Percentiles rank a stretch among this genome's conserved stretches.
phyloP scores from a whole-genome alignment of 2,888 invertebrate genomes.

The Punctoribates punctum region DNA sequence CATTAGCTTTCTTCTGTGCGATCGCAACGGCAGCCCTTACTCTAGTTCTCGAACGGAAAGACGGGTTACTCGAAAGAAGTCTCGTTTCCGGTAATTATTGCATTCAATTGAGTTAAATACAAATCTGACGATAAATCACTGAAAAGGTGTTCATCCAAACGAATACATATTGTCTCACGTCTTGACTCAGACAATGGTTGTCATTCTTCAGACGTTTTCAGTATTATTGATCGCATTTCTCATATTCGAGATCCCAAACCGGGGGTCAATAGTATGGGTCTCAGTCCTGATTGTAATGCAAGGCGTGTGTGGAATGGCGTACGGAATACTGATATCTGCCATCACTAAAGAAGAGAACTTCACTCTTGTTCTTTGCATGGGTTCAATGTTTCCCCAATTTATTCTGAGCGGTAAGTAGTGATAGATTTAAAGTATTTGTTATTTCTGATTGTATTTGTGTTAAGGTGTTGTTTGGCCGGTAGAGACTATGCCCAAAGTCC shows the following conservation, averaged over 20 bases:
- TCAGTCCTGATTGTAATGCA: constrained; percentile 79
- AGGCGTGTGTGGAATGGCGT: constrained; percentile 92
- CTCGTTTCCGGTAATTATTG: constrained; percentile 69
- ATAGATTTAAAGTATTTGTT: too few relatives aligned
- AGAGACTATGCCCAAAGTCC: constrained; percentile 75
- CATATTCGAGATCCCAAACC: constrained; percentile 81
- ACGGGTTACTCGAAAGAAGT: constrained; percentile 82
- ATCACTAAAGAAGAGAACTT: constrained; percentile 53
- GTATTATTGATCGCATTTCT: constrained; percentile 86
- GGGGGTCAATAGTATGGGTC: constrained; percentile 78
- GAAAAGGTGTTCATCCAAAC: constrained; percentile 69
- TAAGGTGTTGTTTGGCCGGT: constrained; percentile 90
- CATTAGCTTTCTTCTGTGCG: constrained; percentile 85
- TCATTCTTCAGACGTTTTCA: constrained; percentile 79
- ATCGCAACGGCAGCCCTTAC: constrained; percentile 88
- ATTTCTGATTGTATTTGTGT: too few relatives aligned
- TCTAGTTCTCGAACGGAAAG: constrained; percentile 81
- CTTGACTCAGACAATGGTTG: constrained; percentile 87
- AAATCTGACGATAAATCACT: too few relatives aligned
- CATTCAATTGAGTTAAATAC: too few relatives aligned
- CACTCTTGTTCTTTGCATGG: constrained; percentile 85
- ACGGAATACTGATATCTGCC: constrained; percentile 89
- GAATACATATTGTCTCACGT: constrained; percentile 92
- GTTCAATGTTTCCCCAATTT: constrained; percentile 57
- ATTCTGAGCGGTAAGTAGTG: too few relatives aligned